phyloP scores from a whole-genome alignment of 35 echinoderm and acorn worm species.

The Strongylocentrotus purpuratus region DNA sequence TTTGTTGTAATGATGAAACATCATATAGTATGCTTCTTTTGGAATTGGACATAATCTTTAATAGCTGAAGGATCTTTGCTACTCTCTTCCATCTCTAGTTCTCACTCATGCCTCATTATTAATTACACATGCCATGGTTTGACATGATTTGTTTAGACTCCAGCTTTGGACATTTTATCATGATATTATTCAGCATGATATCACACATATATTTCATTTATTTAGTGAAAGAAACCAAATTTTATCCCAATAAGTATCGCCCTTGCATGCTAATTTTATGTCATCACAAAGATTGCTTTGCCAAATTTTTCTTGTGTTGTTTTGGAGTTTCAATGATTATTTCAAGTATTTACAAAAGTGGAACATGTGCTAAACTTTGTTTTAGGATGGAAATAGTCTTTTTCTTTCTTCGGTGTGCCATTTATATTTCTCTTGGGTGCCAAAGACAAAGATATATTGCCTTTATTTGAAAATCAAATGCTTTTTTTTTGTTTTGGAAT shows the following conservation, averaged over 20 bases:
- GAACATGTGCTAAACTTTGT: background rate
- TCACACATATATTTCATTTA: background rate
- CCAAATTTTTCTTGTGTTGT: background rate
- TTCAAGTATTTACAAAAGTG: background rate
- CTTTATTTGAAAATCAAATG: conserved; percentile 14
- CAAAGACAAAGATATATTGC: background rate
- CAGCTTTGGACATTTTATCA: background rate
- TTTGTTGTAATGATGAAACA: background rate
- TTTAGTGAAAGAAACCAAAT: background rate
- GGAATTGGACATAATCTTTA: background rate
- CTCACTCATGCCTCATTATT: background rate
- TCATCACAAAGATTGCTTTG: background rate
- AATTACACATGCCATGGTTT: background rate
- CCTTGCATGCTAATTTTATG: background rate
- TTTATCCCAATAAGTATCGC: background rate
- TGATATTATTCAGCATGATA: background rate
- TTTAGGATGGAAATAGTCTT: background rate
- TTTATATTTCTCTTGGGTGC: background rate
- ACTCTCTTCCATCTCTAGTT: background rate
- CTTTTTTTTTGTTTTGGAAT: conserved; percentile 16
- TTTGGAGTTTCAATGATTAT: background rate
- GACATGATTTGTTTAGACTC: background rate
- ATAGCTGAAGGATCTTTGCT: background rate
- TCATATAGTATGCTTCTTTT: background rate
- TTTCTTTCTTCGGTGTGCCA: background rate